phyloP scores from a whole-genome alignment of 35 echinoderm and acorn worm species.

The Apostichopus californicus region DNA sequence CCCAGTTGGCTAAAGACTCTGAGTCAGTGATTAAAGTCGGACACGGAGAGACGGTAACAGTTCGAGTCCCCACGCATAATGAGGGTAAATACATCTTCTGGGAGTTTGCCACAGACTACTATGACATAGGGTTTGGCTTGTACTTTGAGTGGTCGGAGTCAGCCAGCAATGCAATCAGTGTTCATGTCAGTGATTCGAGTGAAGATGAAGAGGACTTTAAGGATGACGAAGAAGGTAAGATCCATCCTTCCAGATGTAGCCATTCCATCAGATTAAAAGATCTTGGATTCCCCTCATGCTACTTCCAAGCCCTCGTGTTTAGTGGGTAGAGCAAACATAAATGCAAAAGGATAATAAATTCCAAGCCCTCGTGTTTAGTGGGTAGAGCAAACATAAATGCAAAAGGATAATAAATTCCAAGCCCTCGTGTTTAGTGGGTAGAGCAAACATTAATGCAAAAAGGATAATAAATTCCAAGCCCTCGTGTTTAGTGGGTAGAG shows the following conservation, averaged over 20 bases:
- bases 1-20: slow-evolving; percentile 79
- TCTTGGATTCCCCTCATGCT: too few relatives aligned
- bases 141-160: slow-evolving; percentile 98
- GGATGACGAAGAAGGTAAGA: slow-evolving; percentile 85
- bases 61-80: slow-evolving; percentile 94
- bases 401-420: too few relatives aligned
- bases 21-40: slow-evolving; percentile 91
- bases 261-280: too few relatives aligned
- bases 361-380: too few relatives aligned
- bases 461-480: too few relatives aligned
- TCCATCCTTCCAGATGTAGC: neutral
- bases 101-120: slow-evolving; percentile 99
- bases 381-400: too few relatives aligned
- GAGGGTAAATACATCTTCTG: slow-evolving; percentile 96
- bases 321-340: too few relatives aligned
- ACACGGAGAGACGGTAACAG: slow-evolving; percentile 93
- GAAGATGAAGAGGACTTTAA: slow-evolving; percentile 82
- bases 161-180: slow-evolving; percentile 89
- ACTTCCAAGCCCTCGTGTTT: too few relatives aligned
- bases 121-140: slow-evolving; percentile 96
- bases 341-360: too few relatives aligned
- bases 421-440: too few relatives aligned
- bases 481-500: too few relatives aligned
- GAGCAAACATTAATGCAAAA: too few relatives aligned
- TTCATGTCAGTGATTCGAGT: slow-evolving; percentile 97